Conservation (phyloP, 2,113 vertebrate genomes). For the Carassius gibelio region DNA sequence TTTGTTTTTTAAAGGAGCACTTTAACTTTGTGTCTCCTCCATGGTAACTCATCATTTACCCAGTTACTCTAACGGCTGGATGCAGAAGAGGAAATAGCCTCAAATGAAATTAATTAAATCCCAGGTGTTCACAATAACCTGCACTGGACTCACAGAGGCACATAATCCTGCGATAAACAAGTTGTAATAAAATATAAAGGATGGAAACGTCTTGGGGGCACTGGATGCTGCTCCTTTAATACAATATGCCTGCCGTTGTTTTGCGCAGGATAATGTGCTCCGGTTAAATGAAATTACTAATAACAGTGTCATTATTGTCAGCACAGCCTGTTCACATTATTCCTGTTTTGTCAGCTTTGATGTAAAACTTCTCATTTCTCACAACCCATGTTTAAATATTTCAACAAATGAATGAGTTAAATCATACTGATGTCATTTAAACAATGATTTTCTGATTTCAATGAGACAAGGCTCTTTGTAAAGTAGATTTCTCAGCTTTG, state of each 20-base stretch:
- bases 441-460: neutral
- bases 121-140: constrained; percentile 56
- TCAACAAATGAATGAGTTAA: neutral
- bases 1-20: neutral
- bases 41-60: constrained; percentile 40
- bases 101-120: constrained; percentile 51
- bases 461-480: neutral
- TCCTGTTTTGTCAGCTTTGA: neutral
- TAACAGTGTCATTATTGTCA: neutral
- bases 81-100: constrained; percentile 49
- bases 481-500: neutral
- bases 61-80: constrained; percentile 42
- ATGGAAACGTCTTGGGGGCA: constrained; percentile 21
- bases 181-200: constrained; percentile 41
- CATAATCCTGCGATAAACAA: constrained; percentile 45
- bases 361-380: neutral
- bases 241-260: neutral
- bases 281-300: neutral
- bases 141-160: constrained; percentile 44
- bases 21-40: constrained; percentile 13
- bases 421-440: neutral
- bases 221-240: neutral
- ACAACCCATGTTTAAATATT: neutral
- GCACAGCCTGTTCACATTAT: neutral
- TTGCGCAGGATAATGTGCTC: neutral